Conservation (phyloP, 2,797 vertebrate genomes). For the Glossophaga mutica region DNA sequence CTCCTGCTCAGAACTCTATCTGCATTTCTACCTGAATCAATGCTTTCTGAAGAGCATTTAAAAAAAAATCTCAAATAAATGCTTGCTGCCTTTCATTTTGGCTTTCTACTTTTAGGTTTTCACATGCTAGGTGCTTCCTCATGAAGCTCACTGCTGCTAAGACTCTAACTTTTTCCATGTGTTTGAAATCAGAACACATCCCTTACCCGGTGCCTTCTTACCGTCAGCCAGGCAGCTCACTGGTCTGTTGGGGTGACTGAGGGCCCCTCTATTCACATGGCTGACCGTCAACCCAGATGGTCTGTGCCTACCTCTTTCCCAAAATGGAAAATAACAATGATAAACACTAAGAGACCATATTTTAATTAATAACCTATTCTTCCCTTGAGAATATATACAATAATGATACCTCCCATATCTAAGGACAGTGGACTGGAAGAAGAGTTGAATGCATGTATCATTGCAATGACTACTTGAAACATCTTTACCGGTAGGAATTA, state of each 20-base stretch:
- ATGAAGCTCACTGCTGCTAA: not conserved
- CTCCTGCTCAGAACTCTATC: not conserved
- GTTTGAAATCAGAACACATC: not conserved
- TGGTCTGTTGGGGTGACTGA: not conserved
- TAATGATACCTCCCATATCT: not conserved
- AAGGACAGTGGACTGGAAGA: not conserved
- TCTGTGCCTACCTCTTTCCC: not conserved
- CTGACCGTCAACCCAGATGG: not conserved
- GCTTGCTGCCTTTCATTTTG: not conserved
- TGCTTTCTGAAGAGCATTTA: not conserved
- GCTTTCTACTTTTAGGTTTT: not conserved
- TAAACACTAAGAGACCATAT: not conserved
- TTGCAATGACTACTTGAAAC: not conserved
- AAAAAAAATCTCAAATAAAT: not conserved
- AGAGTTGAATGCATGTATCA: not conserved
- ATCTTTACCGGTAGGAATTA: not conserved
- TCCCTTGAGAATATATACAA: not conserved
- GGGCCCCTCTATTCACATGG: not conserved
- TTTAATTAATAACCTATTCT: not conserved
- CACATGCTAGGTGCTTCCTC: not conserved
- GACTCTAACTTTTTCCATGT: not conserved
- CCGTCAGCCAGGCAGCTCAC: not conserved
- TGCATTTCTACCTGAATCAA: not conserved
- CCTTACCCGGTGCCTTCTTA: not conserved
- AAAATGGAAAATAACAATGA: not conserved